Evolutionary conservation across 2,797 vertebrate species (phyloP).

Genomic region (Notolabrus celidotus): DNA sequence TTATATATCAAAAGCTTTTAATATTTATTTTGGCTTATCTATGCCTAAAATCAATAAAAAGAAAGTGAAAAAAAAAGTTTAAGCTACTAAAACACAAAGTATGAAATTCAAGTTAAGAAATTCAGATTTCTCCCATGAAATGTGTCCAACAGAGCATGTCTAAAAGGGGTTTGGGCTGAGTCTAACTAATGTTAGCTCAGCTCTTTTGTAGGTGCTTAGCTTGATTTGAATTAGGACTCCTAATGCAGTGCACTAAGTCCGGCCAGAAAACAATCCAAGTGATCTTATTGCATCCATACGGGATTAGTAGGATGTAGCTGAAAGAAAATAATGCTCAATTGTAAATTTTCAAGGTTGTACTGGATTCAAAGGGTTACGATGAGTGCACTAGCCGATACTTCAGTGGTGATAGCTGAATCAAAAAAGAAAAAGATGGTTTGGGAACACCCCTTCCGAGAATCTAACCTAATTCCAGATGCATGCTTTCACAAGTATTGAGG

Average conservation of each 20-base stretch:
- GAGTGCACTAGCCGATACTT: background rate
- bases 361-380: background rate
- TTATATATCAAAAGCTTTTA: no score
- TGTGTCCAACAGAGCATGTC: no score
- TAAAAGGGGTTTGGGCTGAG: no score
- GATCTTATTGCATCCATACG: background rate
- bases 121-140: no score
- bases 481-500: conserved; percentile 13
- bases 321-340: background rate
- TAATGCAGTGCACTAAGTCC: background rate
- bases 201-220: no score
- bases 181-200: no score
- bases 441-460: background rate
- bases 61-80: no score
- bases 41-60: no score
- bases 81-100: no score
- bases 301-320: background rate
- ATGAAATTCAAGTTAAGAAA: no score
- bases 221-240: background rate
- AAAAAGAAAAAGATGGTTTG: background rate
- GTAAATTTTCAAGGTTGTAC: background rate
- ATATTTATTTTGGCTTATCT: no score
- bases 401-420: background rate
- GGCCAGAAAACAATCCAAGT: background rate
- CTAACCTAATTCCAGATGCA: background rate